phyloP scores from a whole-genome alignment of 1,140 invertebrate genomes.

The Maniola jurtina region DNA sequence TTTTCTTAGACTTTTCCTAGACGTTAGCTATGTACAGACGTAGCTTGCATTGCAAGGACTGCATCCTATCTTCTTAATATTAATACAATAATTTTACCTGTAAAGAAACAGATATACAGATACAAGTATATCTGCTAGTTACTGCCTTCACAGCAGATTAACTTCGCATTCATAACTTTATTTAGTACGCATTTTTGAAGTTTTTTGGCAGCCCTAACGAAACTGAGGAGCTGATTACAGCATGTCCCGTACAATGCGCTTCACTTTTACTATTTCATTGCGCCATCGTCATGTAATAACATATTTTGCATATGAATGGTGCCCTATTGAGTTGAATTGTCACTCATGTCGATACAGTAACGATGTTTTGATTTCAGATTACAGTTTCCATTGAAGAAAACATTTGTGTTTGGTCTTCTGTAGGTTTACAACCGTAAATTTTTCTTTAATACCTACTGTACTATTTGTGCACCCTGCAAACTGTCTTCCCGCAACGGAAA shows the following conservation, averaged over 20 bases:
- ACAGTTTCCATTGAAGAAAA: conserved; percentile 1
- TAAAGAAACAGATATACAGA: no score
- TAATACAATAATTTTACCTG: no score
- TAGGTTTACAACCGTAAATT: not conserved
- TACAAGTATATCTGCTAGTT: no score
- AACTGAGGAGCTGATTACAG: conserved; percentile 21
- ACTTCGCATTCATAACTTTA: no score
- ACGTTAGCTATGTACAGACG: no score
- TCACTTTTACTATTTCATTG: conserved; percentile 51
- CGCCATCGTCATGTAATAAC: conserved; percentile 36
- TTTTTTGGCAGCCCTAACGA: conserved; percentile 1
- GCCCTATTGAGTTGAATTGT: conserved; percentile 20
- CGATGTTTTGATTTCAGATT: conserved; percentile 1
- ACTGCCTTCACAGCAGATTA: no score
- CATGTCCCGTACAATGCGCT: conserved; percentile 33
- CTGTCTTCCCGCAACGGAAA: no score
- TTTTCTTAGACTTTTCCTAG: no score
- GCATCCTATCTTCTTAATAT: no score
- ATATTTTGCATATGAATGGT: conserved; percentile 31
- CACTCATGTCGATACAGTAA: not conserved
- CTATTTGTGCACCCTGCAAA: not conserved
- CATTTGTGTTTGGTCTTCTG: not conserved
- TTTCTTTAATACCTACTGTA: not conserved
- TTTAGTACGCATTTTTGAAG: not conserved
- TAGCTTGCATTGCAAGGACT: no score